phyloP scores from a whole-genome alignment of 23 tunicate species.

The Halocynthia aurantium region DNA sequence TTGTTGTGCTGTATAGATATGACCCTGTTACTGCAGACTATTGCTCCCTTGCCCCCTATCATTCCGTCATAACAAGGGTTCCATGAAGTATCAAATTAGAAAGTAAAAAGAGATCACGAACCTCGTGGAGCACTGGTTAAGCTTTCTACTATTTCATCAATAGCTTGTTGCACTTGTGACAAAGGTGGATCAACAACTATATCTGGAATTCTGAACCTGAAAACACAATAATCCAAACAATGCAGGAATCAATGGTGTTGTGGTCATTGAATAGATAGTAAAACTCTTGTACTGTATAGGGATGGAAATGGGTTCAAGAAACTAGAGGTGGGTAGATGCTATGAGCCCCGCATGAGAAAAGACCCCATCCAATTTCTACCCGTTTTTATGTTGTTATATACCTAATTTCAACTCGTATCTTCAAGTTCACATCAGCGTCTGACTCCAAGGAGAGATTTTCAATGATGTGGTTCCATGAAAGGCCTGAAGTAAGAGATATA shows the following conservation, averaged over 20 bases:
- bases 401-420: conserved; percentile 9
- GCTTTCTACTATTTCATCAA: conserved; percentile 72
- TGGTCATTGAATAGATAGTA: too few species aligned
- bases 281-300: too few species aligned
- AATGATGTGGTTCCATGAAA: conserved; percentile 18
- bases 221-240: neutral
- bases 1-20: too few species aligned
- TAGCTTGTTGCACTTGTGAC: conserved; percentile 59
- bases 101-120: neutral
- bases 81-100: neutral
- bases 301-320: too few species aligned
- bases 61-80: neutral
- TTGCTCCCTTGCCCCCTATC: too few species aligned
- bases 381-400: too few species aligned
- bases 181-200: conserved; percentile 80
- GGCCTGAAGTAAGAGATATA: conserved; percentile 6
- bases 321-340: too few species aligned
- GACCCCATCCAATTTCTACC: too few species aligned
- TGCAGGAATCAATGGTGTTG: too few species aligned
- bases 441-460: conserved; percentile 8
- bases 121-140: conserved; percentile 54
- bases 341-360: too few species aligned
- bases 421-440: conserved; percentile 12
- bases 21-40: too few species aligned
- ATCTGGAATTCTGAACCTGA: conserved; percentile 80